A percentile compares a stretch with the other conserved stretches of the same genome.
Evolutionary conservation across 2,113 vertebrate genomes (phyloP).

Genomic region (pig (Sus scrofa)): DNA sequence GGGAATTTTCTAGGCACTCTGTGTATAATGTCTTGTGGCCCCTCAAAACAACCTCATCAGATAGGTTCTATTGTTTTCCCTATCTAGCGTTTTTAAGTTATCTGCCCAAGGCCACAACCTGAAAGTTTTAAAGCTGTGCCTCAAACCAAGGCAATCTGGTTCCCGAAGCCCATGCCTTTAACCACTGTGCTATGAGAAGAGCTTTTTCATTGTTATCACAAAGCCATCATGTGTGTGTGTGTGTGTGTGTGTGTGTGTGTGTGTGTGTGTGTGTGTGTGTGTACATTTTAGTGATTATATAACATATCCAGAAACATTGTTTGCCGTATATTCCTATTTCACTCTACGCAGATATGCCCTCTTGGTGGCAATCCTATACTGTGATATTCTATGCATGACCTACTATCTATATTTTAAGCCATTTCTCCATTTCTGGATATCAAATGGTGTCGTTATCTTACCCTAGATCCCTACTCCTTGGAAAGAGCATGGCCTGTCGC

Average conservation of each 20-base stretch:
- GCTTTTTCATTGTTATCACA: background rate
- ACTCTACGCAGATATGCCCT: background rate
- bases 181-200: background rate
- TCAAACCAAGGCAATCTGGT: background rate
- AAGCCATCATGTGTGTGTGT: background rate
- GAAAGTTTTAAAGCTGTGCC: background rate
- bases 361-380: fast-evolving
- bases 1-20: background rate
- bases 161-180: background rate
- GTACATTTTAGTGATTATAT: background rate
- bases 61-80: background rate
- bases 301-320: background rate
- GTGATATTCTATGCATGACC: background rate
- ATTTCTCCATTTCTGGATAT: background rate
- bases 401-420: background rate
- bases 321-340: background rate
- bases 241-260: too few relatives aligned
- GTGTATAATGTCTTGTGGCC: background rate
- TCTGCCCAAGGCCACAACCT: background rate
- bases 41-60: background rate
- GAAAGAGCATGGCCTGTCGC: background rate
- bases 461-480: background rate
- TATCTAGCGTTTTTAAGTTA: background rate
- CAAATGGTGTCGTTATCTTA: background rate
- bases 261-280: too few relatives aligned